These are phyloP conservation scores for Guaruba guarouba DNA, from an alignment of 2,113 vertebrate species.

Conservation along the genomic window DNA sequence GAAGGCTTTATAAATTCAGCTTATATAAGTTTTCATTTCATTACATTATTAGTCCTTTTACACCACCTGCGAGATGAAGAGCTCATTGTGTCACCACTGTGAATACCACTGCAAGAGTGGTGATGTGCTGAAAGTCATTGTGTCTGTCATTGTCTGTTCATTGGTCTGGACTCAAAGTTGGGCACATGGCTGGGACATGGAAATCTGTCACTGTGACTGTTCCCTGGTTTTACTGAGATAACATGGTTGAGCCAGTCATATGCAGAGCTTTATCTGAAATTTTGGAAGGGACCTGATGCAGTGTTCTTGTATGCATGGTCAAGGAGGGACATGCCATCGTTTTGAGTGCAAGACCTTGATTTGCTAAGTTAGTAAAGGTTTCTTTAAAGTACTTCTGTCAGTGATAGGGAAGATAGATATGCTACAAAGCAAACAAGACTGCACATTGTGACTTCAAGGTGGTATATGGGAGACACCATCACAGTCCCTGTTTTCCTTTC, in stretches of 20 bases:
- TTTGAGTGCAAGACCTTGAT: background rate
- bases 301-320: fast-evolving
- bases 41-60: background rate
- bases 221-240: background rate
- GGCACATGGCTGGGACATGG: background rate
- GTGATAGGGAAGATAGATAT: background rate
- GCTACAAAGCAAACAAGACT: background rate
- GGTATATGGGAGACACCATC: background rate
- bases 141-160: background rate
- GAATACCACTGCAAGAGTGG: background rate
- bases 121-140: background rate
- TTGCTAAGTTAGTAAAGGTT: background rate
- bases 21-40: background rate
- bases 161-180: background rate
- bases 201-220: background rate
- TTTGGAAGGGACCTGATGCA: background rate
- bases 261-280: background rate
- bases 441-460: background rate
- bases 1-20: background rate
- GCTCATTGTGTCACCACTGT: background rate
- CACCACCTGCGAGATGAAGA: background rate
- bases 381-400: background rate
- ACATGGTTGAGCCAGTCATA: background rate
- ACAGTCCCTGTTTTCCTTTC: background rate
- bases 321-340: background rate